Conservation (phyloP, 2,888 invertebrate species). For the Unio delphinus region DNA sequence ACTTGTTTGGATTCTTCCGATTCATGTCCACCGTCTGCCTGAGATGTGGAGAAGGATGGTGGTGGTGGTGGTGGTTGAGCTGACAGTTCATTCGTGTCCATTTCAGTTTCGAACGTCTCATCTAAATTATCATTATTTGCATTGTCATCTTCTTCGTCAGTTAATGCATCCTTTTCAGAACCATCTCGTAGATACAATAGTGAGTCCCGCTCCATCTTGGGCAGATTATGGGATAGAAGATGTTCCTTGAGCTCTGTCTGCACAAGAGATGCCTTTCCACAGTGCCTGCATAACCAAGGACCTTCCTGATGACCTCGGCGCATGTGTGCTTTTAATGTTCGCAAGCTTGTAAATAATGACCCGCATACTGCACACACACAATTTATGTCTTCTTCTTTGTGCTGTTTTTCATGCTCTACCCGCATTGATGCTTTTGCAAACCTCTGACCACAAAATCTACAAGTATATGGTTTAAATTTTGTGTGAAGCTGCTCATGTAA, state of each 20-base stretch:
- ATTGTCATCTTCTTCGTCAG: slow-evolving; percentile 8
- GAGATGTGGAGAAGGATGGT: slow-evolving; percentile 1
- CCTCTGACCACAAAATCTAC: slow-evolving; percentile 54
- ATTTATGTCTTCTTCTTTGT: slow-evolving; percentile 30
- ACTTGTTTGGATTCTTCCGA: slow-evolving; percentile 25
- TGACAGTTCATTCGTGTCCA: slow-evolving; percentile 10
- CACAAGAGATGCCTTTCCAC: slow-evolving; percentile 47
- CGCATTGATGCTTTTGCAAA: slow-evolving; percentile 52
- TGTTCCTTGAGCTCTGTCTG: slow-evolving; percentile 48
- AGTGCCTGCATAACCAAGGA: slow-evolving; percentile 56
- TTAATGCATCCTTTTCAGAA: slow-evolving; percentile 22
- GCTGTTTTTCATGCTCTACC: slow-evolving; percentile 52
- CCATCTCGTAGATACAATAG: slow-evolving; percentile 42
- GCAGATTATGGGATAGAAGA: slow-evolving; percentile 50
- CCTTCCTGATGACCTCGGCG: slow-evolving; percentile 51
- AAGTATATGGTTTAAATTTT: slow-evolving; percentile 57
- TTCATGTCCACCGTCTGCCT: slow-evolving; percentile 1
- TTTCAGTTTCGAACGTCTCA: slow-evolving; percentile 11
- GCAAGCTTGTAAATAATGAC: slow-evolving; percentile 48
- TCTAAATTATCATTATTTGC: slow-evolving; percentile 20
- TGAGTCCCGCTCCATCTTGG: slow-evolving; percentile 44
- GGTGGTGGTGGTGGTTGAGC: not conserved
- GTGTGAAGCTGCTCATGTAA: slow-evolving; percentile 55
- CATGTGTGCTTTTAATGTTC: slow-evolving; percentile 54
- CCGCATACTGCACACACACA: slow-evolving; percentile 56